These are phyloP conservation scores for Sylvicola cinctus DNA, from an alignment of 2,888 invertebrate genomes.

Conservation along the genomic window DNA sequence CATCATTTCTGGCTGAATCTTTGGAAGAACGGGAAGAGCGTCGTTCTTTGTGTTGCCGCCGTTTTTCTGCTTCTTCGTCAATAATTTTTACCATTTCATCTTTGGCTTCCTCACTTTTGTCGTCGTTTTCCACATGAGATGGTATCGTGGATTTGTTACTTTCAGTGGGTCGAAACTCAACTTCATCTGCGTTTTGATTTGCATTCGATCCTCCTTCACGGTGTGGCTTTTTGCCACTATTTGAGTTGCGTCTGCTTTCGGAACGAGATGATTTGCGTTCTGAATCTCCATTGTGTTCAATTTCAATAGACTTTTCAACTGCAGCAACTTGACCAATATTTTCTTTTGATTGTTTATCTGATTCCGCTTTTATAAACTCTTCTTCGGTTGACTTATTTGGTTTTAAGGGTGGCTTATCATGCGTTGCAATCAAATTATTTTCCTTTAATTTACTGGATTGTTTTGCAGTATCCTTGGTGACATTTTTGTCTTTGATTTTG, in stretches of 20 bases:
- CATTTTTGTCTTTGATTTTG: slow-evolving; percentile 8
- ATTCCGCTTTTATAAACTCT: too few relatives aligned
- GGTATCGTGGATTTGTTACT: slow-evolving; percentile 3
- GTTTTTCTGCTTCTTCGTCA: slow-evolving; percentile 7
- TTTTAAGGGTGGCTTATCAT: slow-evolving; percentile 9
- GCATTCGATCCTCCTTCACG: too few relatives aligned
- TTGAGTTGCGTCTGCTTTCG: slow-evolving; percentile 1
- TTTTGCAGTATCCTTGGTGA: slow-evolving; percentile 4
- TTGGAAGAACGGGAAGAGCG: not conserved
- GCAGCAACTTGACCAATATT: too few relatives aligned
- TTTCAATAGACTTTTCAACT: slow-evolving; percentile 9
- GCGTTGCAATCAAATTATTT: slow-evolving; percentile 9
- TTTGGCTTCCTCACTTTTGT: slow-evolving; percentile 3
- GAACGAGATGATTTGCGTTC: slow-evolving; percentile 5
- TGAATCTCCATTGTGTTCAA: slow-evolving; percentile 3
- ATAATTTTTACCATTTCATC: slow-evolving; percentile 7
- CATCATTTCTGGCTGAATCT: not conserved
- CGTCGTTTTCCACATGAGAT: slow-evolving; percentile 1
- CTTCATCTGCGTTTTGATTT: slow-evolving; percentile 1
- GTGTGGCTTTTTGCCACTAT: not conserved
- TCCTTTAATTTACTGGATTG: slow-evolving; percentile 2
- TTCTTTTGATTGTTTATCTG: too few relatives aligned
- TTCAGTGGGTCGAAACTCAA: slow-evolving; percentile 1
- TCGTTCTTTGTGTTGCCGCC: slow-evolving; percentile 4
- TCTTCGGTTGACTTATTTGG: too few relatives aligned